These are phyloP conservation scores for Melipona quadrifasciata DNA, from an alignment of 1,140 invertebrate species.

Conservation along the genomic window DNA sequence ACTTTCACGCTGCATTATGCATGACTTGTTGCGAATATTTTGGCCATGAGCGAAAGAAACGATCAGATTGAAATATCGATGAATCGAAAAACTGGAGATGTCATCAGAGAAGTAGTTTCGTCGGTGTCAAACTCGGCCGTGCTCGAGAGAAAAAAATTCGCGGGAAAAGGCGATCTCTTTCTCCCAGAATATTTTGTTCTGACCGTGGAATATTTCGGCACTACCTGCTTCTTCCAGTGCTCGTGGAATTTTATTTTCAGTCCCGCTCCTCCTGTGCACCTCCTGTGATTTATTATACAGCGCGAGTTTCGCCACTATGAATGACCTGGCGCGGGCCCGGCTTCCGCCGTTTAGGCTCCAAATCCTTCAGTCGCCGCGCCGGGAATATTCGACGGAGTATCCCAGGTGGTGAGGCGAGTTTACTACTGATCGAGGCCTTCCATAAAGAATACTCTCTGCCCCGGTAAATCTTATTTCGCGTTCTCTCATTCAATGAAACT, in stretches of 20 bases:
- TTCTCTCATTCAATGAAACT: slow-evolving; percentile 62
- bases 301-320: slow-evolving; percentile 62
- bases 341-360: slow-evolving; percentile 29
- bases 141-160: slow-evolving; percentile 67
- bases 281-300: slow-evolving; percentile 47
- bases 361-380: slow-evolving; percentile 18
- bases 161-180: slow-evolving; percentile 33
- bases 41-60: no score
- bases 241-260: slow-evolving; percentile 75
- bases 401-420: slow-evolving; percentile 28
- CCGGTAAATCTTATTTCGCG: slow-evolving; percentile 62
- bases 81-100: no score
- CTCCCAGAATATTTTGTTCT: slow-evolving; percentile 63
- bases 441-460: slow-evolving; percentile 58
- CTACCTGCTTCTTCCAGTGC: slow-evolving; percentile 68
- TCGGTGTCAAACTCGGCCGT: not conserved
- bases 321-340: slow-evolving; percentile 56
- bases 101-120: no score
- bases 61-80: no score
- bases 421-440: slow-evolving; percentile 56
- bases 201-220: slow-evolving; percentile 66
- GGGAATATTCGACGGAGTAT: slow-evolving; percentile 41
- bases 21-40: no score
- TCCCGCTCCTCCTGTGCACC: not conserved
- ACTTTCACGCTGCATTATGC: no score